Conservation (phyloP, 2,113 vertebrate species). For the Epinephelus moara region DNA sequence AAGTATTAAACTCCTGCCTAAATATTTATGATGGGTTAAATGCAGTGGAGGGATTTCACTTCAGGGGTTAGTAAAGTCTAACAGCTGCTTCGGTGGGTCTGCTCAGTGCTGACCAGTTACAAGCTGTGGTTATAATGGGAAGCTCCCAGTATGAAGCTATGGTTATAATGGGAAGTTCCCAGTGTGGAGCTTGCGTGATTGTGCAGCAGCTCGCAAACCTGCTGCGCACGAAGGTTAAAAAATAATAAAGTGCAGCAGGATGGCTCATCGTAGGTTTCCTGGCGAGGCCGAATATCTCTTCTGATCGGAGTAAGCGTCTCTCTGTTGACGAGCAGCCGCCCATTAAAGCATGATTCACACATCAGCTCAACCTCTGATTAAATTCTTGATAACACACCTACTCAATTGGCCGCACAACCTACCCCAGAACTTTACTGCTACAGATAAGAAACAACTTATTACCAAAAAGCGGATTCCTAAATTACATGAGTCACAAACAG, state of each 20-base stretch:
- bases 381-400: conserved; percentile 28
- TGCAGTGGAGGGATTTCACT: conserved; percentile 7
- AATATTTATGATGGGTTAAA: conserved; percentile 23
- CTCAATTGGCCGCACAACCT: not conserved
- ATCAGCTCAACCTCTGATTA: conserved; percentile 44
- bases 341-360: conserved; percentile 47
- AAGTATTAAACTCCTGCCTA: not conserved
- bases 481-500: not conserved
- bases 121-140: conserved; percentile 43
- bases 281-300: conserved; percentile 28
- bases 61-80: conserved; percentile 13
- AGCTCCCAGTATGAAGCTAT: conserved; percentile 47
- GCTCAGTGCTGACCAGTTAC: conserved; percentile 51
- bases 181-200: conserved; percentile 33
- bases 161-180: conserved; percentile 40
- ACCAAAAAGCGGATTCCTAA: conserved; percentile 1
- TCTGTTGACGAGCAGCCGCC: conserved; percentile 50
- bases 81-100: conserved; percentile 29
- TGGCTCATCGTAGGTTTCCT: conserved; percentile 34
- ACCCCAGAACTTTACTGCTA: conserved; percentile 12
- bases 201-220: conserved; percentile 25
- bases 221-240: conserved; percentile 50
- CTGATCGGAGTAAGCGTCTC: conserved; percentile 14
- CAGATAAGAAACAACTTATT: not conserved
- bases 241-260: conserved; percentile 52